Evolutionary conservation across 2,797 vertebrate species (phyloP).

Genomic region (Tauraco hartlaubi): DNA sequence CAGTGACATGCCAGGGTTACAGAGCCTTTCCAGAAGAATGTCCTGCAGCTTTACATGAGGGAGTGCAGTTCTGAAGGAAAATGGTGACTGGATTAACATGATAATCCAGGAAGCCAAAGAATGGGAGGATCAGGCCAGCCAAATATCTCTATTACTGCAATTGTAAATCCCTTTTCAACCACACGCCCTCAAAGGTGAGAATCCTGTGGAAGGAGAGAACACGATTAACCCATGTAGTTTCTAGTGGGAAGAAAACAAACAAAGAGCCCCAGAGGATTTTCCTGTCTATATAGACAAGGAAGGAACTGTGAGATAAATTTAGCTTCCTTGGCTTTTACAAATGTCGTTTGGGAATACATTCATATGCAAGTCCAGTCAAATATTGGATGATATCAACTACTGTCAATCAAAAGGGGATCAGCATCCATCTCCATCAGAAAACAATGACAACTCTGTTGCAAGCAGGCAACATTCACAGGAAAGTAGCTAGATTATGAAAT

Average conservation of each 20-base stretch:
- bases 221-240: background rate
- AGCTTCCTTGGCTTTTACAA: background rate
- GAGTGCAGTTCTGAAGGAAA: background rate
- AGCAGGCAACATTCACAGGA: background rate
- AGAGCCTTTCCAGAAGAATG: background rate
- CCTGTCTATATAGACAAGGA: background rate
- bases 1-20: rapidly evolving
- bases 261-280: background rate
- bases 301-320: background rate
- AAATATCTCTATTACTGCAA: background rate
- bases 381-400: background rate
- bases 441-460: background rate
- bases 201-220: background rate
- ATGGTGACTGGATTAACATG: background rate
- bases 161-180: background rate
- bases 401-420: background rate
- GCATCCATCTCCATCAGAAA: background rate
- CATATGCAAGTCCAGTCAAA: background rate
- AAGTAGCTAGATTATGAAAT: background rate
- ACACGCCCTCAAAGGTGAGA: background rate
- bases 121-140: background rate
- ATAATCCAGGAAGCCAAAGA: background rate
- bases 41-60: background rate
- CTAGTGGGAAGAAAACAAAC: background rate
- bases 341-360: background rate